Evolutionary conservation across 2,888 invertebrate species (phyloP).

Genomic region (Idaea dimidiata): DNA sequence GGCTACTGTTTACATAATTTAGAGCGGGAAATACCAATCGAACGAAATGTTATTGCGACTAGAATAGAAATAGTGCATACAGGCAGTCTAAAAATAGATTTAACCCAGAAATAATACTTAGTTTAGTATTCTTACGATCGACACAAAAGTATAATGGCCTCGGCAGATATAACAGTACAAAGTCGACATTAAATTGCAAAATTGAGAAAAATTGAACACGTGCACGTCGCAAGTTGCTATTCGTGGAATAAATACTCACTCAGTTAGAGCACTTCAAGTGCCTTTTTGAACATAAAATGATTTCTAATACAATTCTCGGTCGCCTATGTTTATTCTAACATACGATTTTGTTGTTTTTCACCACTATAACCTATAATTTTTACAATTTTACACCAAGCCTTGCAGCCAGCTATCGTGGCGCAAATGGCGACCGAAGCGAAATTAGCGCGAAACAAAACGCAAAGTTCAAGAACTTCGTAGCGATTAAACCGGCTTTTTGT

Average conservation of each 20-base stretch:
- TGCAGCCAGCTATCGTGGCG: conserved; percentile 73
- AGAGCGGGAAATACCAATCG: conserved; percentile 19
- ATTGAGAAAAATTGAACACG: conserved; percentile 58
- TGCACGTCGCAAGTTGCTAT: conserved; percentile 55
- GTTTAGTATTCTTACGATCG: conserved; percentile 40
- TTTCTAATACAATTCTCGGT: conserved; percentile 13
- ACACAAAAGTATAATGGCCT: conserved; percentile 30
- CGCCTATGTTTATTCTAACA: conserved; percentile 37
- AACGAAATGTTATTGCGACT: conserved; percentile 31
- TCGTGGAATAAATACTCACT: conserved; percentile 52
- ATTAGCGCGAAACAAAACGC: conserved; percentile 47
- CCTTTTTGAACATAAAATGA: conserved; percentile 30
- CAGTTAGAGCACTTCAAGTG: conserved; percentile 48
- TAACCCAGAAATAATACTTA: conserved; percentile 59
- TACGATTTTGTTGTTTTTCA: conserved; percentile 57
- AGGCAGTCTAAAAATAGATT: conserved; percentile 60
- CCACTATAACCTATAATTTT: conserved; percentile 72
- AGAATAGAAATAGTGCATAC: conserved; percentile 45
- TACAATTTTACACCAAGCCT: conserved; percentile 57
- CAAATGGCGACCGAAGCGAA: conserved; percentile 76
- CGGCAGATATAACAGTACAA: conserved; percentile 38
- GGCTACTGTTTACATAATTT: conserved; percentile 22
- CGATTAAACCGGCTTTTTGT: conserved; percentile 20
- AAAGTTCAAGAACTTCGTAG: conserved; percentile 56
- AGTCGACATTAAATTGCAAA: conserved; percentile 41